Conservation (phyloP, 2,797 vertebrate genomes). For the Discoglossus pictus region DNA sequence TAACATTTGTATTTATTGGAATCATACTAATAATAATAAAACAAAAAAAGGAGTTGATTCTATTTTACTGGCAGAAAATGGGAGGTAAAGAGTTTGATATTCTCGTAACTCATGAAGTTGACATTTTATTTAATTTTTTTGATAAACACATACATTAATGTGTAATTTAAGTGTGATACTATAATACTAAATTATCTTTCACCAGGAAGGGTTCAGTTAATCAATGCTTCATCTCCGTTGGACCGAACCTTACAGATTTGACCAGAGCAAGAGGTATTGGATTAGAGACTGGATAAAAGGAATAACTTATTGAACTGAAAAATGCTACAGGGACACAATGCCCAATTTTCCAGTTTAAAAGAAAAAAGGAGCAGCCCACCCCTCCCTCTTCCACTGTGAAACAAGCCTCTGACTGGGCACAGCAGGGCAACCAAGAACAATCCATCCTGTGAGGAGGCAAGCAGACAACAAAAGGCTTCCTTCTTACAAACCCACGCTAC, state of each 20-base stretch:
- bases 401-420: conserved; percentile 5
- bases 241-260: neutral
- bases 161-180: too few species aligned
- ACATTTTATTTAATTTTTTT: too few species aligned
- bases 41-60: too few species aligned
- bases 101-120: too few species aligned
- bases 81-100: too few species aligned
- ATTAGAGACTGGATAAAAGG: neutral
- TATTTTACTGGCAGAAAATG: too few species aligned
- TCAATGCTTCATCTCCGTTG: too few species aligned
- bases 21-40: too few species aligned
- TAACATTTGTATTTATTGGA: too few species aligned
- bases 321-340: conserved; percentile 2
- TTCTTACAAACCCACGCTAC: neutral
- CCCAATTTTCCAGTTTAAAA: conserved; percentile 11
- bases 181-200: too few species aligned
- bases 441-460: conserved; percentile 5
- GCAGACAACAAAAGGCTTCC: conserved; percentile 23
- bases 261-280: conserved; percentile 1
- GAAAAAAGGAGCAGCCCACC: neutral
- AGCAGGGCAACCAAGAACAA: conserved; percentile 4
- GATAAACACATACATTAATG: too few species aligned
- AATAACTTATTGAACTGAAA: neutral
- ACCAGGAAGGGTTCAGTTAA: too few species aligned
- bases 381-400: accelerated